Evolutionary conservation across 1,140 invertebrate genomes (phyloP).

Genomic region (Camponotus floridanus): DNA sequence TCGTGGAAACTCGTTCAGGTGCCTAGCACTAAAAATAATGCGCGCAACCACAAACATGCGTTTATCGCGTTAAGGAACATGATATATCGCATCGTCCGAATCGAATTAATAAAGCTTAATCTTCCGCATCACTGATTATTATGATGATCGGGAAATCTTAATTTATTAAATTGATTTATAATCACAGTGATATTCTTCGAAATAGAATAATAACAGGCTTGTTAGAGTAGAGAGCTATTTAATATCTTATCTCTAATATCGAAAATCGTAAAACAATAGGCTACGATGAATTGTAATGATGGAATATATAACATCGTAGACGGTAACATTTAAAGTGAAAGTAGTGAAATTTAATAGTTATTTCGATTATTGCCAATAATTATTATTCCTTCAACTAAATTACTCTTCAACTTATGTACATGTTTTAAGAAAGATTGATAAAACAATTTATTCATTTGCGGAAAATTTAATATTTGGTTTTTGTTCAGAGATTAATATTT

Average conservation of each 20-base stretch:
- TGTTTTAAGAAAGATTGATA: background rate
- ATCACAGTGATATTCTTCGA: background rate
- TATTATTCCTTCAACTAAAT: constrained; percentile 11
- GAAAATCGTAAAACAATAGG: constrained; percentile 2
- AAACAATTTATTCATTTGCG: background rate
- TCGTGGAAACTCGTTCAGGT: background rate
- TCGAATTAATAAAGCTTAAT: constrained; percentile 5
- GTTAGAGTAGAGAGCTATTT: background rate
- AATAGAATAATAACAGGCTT: background rate
- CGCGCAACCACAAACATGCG: background rate
- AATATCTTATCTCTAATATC: constrained; percentile 3
- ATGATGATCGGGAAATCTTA: constrained; percentile 1
- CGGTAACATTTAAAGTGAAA: constrained; percentile 29
- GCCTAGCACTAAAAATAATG: constrained; percentile 16
- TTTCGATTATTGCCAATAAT: constrained; percentile 17
- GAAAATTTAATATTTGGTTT: background rate
- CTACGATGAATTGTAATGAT: background rate
- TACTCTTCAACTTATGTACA: background rate
- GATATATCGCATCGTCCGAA: background rate
- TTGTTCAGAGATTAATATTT: background rate
- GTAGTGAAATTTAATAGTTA: constrained; percentile 31
- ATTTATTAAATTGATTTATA: constrained; percentile 15
- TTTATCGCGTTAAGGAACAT: constrained; percentile 37
- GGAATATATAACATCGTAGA: background rate
- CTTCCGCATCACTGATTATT: constrained; percentile 22